Percentiles rank a stretch among this genome's conserved stretches.
These are phyloP conservation scores for Physocephala rufipes DNA, from an alignment of 2,888 invertebrate species.

Conservation along the genomic window DNA sequence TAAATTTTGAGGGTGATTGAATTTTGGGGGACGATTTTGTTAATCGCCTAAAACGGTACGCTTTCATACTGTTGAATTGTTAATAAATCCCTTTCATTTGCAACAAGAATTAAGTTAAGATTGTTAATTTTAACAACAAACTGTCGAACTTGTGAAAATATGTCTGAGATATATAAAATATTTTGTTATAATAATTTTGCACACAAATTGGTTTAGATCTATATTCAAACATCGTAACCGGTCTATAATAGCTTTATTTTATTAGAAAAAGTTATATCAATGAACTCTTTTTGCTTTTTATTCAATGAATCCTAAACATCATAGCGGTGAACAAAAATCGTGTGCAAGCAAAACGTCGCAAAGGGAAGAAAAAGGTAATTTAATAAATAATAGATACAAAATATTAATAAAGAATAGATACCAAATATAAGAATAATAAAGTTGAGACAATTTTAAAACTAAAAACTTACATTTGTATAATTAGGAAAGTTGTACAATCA, in stretches of 20 bases:
- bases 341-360: conserved; percentile 57
- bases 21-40: conserved; percentile 15
- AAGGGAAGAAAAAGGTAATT: conserved; percentile 66
- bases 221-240: background rate
- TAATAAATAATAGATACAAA: conserved; percentile 39
- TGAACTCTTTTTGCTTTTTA: conserved; percentile 28
- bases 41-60: background rate
- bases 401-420: conserved; percentile 22
- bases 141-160: background rate
- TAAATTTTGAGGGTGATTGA: background rate
- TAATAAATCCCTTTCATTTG: too few relatives aligned
- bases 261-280: conserved; percentile 13
- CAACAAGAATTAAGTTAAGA: background rate
- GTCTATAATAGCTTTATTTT: background rate
- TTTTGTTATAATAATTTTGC: conserved; percentile 3
- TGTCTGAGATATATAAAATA: conserved; percentile 27
- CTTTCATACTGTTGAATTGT: background rate
- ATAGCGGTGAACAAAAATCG: conserved; percentile 55
- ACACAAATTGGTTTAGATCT: conserved; percentile 1
- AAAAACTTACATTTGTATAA: background rate
- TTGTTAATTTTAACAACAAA: too few relatives aligned
- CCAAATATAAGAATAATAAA: too few relatives aligned
- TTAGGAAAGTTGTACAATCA: background rate
- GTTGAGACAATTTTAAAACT: conserved; percentile 20
- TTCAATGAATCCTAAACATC: conserved; percentile 22